phyloP scores from a whole-genome alignment of 2,888 invertebrate genomes.

The Drosophila multiciliata region DNA sequence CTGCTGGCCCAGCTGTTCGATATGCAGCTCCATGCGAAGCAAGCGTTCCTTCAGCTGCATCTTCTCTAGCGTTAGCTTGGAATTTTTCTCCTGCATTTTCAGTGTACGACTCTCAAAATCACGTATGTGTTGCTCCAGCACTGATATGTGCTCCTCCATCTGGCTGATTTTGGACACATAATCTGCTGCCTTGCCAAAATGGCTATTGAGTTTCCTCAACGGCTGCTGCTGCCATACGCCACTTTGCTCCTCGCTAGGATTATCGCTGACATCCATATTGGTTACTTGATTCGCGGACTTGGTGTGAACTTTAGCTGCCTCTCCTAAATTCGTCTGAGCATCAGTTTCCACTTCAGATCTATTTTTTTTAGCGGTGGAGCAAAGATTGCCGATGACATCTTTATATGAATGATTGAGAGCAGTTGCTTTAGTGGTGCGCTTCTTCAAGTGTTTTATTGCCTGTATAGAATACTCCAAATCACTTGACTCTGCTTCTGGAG shows the following conservation, averaged over 20 bases:
- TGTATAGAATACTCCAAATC: neutral
- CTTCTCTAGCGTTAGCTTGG: constrained; percentile 84
- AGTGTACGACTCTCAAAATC: constrained; percentile 81
- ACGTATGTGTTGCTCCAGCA: constrained; percentile 55
- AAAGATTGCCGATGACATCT: neutral
- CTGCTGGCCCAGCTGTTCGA: constrained; percentile 32
- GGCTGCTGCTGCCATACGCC: neutral
- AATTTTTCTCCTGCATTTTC: constrained; percentile 85
- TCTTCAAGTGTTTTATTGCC: constrained; percentile 1
- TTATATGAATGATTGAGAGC: neutral
- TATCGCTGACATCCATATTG: constrained; percentile 29
- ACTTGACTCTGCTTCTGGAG: constrained; percentile 2
- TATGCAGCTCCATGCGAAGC: constrained; percentile 68
- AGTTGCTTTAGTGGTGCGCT: constrained; percentile 2
- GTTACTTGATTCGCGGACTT: constrained; percentile 8
- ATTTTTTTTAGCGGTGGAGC: neutral
- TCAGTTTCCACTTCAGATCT: constrained; percentile 1
- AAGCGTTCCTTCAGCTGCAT: constrained; percentile 73
- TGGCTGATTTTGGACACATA: constrained; percentile 60
- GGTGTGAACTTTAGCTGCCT: neutral
- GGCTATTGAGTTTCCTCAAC: constrained; percentile 5
- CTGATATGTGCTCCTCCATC: constrained; percentile 64
- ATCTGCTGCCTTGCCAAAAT: constrained; percentile 7
- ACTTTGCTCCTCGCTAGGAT: constrained; percentile 11
- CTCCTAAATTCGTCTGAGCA: constrained; percentile 2